Evolutionary conservation across 2,797 vertebrate genomes (phyloP), one percentile per base, ranked within the genome.

Genomic region (Catamblyrhynchus diadema): DNA sequence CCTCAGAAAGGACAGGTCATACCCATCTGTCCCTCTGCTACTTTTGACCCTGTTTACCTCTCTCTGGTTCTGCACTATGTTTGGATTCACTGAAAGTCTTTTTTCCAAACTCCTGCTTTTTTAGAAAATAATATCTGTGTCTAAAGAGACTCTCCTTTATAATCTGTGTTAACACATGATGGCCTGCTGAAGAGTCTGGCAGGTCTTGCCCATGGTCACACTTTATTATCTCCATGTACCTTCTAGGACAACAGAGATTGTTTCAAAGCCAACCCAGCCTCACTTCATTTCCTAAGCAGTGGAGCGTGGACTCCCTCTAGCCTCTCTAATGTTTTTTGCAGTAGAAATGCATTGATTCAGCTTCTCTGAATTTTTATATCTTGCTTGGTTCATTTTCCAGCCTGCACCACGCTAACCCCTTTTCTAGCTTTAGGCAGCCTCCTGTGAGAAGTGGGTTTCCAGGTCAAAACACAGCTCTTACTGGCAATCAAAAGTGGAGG

Each of bases 251-350:
- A 65, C 23, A 48, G 45, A 90, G 47, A 62, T 28, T 22, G 59
- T 77, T 94, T 84, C 72, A 80, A 74, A 89, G 72, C 61, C 72
- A 69, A 22, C 25, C 0, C 19, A 87, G 62, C 27, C 41, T 32
- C 6, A 12, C 59, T 94, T 66, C 62, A 64, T 90, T 94, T 96
- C 73, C 80, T 79, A 88, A 95, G 90, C 66, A 84, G 85, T 94
- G 87, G 93, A 96, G 95, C 85, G 0, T 88, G 94, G 89, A 97
- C 96, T 97, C 94, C 95, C 93, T 94, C 91, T 97, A 97, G 96
- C 89, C 82, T 96, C 82, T 56, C 54, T 75, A 56, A 86, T 90
- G 81, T 83, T 93, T 87, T 88, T 65, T 96, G 91, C 92, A 96
- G 47, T 54, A 87, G 51, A 92, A 88, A 59, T 17, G 19, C 47